phyloP scores from a whole-genome alignment of 2,113 vertebrate genomes.

The Nyctereutes procyonoides region DNA sequence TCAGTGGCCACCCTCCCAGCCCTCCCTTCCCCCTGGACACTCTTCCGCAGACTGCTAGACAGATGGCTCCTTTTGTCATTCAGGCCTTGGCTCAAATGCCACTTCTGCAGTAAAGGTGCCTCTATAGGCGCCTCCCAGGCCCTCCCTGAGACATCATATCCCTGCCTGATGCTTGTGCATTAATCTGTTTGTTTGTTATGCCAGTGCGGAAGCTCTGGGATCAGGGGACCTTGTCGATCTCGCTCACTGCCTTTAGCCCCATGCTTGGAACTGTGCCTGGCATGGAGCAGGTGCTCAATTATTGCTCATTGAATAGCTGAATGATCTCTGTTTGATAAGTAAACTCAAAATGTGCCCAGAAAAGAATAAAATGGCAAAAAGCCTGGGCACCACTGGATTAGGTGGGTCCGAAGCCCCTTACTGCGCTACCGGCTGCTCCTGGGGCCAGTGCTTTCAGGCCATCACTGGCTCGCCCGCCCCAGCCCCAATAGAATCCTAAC shows the following conservation, averaged over 20 bases:
- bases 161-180: rapidly evolving
- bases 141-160: not conserved
- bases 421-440: rapidly evolving
- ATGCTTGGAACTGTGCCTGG: not conserved
- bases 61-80: not conserved
- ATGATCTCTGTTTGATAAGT: constrained; percentile 25
- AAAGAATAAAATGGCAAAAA: not conserved
- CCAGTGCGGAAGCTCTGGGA: not conserved
- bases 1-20: not conserved
- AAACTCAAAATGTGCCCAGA: not conserved
- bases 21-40: not conserved
- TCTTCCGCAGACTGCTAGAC: not conserved
- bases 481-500: not conserved
- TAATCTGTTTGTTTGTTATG: not conserved
- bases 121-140: not conserved
- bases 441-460: not conserved
- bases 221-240: not conserved
- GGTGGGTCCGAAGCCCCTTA: not conserved
- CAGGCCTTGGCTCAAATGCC: not conserved
- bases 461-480: not conserved
- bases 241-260: not conserved
- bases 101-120: not conserved
- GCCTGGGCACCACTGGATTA: not conserved
- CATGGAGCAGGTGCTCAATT: not conserved
- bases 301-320: constrained; percentile 35